Conservation (phyloP, 2,797 vertebrate species). For the Mus minutoides region DNA sequence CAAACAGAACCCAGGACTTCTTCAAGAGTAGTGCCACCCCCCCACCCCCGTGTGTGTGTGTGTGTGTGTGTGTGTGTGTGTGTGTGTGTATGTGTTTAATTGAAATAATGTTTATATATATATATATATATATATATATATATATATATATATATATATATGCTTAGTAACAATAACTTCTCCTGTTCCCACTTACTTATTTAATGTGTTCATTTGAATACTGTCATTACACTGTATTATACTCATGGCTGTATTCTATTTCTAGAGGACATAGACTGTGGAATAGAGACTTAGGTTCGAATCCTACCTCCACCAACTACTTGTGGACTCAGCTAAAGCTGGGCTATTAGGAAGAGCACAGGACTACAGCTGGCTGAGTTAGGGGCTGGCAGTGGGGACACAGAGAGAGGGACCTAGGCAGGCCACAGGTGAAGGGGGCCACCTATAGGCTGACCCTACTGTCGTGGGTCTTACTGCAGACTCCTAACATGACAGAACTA, state of each 20-base stretch:
- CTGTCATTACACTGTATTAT: neutral
- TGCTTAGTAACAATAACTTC: neutral
- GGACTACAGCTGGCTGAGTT: neutral
- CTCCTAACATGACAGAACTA: neutral
- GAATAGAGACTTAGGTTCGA: neutral
- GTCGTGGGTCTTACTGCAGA: neutral
- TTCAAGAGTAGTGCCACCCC: neutral
- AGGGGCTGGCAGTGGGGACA: too few relatives aligned
- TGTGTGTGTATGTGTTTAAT: neutral
- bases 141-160: too few relatives aligned
- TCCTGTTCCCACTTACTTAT: neutral
- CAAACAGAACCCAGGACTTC: neutral
- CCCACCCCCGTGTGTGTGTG: neutral
- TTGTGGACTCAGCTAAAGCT: neutral
- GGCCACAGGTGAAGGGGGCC: neutral
- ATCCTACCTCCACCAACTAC: neutral
- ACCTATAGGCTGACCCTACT: too few relatives aligned
- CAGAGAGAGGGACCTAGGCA: neutral
- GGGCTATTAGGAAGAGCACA: neutral
- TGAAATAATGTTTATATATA: slow-evolving; percentile 4
- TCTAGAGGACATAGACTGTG: neutral
- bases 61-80: neutral
- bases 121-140: too few relatives aligned
- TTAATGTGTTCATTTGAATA: neutral
- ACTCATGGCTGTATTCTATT: neutral